Base-by-base conservation (phyloP, 2,113 vertebrate species). In the Lagopus muta region DNA sequence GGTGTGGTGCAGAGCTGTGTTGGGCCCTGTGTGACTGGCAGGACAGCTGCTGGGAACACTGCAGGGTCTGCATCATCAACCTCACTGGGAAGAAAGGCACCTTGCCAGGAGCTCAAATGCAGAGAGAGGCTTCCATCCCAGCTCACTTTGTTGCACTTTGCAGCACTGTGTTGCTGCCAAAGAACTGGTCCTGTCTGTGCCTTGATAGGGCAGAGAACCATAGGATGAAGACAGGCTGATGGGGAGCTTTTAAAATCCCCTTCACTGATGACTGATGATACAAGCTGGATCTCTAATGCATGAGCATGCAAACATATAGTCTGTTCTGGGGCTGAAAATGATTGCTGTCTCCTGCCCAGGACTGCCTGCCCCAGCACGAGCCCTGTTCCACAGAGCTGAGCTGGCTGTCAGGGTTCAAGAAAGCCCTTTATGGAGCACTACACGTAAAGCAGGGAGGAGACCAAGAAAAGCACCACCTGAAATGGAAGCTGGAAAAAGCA, bases 401-500 rank as follows among this genome's bases (percentile, higher is more conserved):
- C 91, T 28, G 75, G n/a, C 58, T 38, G 42, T 42, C n/a, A 19
- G 16, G 30, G 10, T 58, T 69, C 38, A 25, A 4, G 34, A 69
- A 65, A 57, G 64, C 27, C 5, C 40, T 77, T 88, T 42, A 10
- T 2, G 0, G 55, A 73, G 60, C 2, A 20, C 6, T 65, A 65
- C 43, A 6, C n/a, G 57, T 72, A 48, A 86, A 88, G 32, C 30
- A 58, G 30, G 11, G 12, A 40, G 34, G 21, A 66, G n/a, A 54
- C 60, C 48, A 83, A 72, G 65, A 62, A 75, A 80, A 88, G 72
- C 18, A 36, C 36, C 8, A 2, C 61, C 64, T 88, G 82, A 74
- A 88, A 55, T 69, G 79, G 79, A 69, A 89, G 40, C 82, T 91
- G 75, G 54, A 24, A 66, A 66, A 86, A 92, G 73, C 75, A 60